A percentile compares a stretch with the other conserved stretches of the same genome.
phyloP scores from a whole-genome alignment of 37 sponge, comb jelly and placozoan species.

The Cladorhizidae sp. region DNA sequence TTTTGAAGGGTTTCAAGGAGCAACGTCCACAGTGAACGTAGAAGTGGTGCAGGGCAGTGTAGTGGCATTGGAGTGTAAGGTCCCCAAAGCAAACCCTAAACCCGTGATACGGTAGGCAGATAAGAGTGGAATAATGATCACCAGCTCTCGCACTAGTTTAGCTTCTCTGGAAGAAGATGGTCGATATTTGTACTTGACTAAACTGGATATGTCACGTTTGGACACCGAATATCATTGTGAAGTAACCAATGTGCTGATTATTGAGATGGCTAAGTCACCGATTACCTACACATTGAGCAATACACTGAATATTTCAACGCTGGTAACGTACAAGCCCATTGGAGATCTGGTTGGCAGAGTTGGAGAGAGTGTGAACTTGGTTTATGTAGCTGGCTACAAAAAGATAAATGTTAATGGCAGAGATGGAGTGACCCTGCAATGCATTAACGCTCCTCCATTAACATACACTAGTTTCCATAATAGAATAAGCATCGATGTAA shows the following conservation, averaged over 20 bases:
- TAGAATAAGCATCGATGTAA: neutral
- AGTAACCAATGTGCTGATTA: conserved; percentile 37
- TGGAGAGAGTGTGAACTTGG: neutral
- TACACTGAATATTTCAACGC: neutral
- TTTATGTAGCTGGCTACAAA: neutral
- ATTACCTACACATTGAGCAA: neutral
- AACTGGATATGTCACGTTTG: neutral
- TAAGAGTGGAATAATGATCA: neutral
- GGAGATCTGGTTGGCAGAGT: neutral
- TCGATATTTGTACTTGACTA: conserved; percentile 25
- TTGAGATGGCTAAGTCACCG: neutral
- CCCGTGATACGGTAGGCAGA: conserved; percentile 21
- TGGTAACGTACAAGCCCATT: conserved; percentile 13
- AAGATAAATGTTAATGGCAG: no score
- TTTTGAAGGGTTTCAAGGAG: conserved; percentile 12
- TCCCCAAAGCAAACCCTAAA: conserved; percentile 7
- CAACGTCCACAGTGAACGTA: neutral
- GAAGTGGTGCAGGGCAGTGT: neutral
- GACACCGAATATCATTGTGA: conserved; percentile 25
- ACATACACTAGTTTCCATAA: no score
- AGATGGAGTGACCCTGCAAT: no score
- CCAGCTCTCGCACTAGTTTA: no score
- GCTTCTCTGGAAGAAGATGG: conserved; percentile 20
- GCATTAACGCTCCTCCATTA: no score
- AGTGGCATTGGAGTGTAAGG: conserved; percentile 35